Base-by-base conservation (phyloP, 2,113 vertebrate species). In the Glaucomys volans region DNA sequence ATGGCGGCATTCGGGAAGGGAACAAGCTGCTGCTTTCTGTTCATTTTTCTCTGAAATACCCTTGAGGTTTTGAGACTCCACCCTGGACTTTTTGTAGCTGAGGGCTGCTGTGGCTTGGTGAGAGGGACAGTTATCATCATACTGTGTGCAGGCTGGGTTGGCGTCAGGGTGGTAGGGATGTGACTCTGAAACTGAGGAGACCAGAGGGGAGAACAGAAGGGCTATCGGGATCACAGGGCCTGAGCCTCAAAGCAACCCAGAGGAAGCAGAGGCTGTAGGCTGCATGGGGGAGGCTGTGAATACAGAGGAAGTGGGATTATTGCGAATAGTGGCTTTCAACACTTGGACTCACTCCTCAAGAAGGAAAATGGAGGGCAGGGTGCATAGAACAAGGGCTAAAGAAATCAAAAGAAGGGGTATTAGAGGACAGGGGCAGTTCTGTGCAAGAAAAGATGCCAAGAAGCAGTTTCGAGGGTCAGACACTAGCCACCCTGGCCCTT, bases 1-100 rank as follows among this genome's bases (percentile, higher is more conserved):
- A 76, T 69, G 79, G 66, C 1, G 5, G 22, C 8, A 82, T 89
- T 75, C 4, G 59, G 93, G 83, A 96, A 96, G 66, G 87, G 52
- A 87, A 26, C 9, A 52, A 72, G 42, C 84, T 90, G 24, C 42
- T 94, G 18, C 81, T 79, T 91, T 94, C 47, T 67, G 74, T 84
- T 96, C 35, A 30, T 86, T 91, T 95, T 83, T 95, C 85, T 94
- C 54, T 90, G 24, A 62, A 67, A 66, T 57, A n/a, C 35, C 54
- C 18, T 62, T 85, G 76, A 95, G 91, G 93, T 93, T 96, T 89
- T 42, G 57, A 50, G 90, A 79, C 75, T 62, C 89, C 4, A 1
- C 91, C 76, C 77, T 17, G 54, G 75, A 26, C 10, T 42, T 32
- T 67, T 74, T 81, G 67, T 94, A 52, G 57, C 42, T 44, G 24